These are phyloP conservation scores for Agrilus mali DNA, from an alignment of 2,888 invertebrate genomes.

Conservation along the genomic window DNA sequence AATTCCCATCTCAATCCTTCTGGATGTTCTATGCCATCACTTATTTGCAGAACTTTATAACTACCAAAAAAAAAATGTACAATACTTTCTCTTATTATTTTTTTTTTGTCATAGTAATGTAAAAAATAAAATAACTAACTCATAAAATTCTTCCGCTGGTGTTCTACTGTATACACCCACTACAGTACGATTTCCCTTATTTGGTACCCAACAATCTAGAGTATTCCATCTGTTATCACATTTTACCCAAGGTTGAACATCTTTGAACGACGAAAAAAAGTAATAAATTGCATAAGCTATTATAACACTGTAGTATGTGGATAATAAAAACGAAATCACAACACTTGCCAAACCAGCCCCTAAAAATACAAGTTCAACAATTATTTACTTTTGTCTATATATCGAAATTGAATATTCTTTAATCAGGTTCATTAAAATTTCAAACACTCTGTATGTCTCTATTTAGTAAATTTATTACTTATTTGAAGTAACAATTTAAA, in stretches of 20 bases:
- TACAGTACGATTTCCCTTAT: slow-evolving; percentile 40
- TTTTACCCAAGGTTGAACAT: slow-evolving; percentile 79
- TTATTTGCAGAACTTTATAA: slow-evolving; percentile 74
- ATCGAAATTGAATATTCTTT: background rate
- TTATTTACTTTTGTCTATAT: background rate
- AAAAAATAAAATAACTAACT: slow-evolving; percentile 46
- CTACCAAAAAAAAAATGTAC: slow-evolving; percentile 39
- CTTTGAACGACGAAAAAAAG: slow-evolving; percentile 80
- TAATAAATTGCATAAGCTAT: slow-evolving; percentile 91
- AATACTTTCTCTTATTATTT: background rate
- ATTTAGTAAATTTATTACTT: no score
- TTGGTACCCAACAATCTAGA: slow-evolving; percentile 67
- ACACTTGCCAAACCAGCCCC: slow-evolving; percentile 90
- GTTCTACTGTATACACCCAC: slow-evolving; percentile 61
- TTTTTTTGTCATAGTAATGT: background rate
- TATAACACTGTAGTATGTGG: slow-evolving; percentile 91
- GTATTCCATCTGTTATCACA: slow-evolving; percentile 84
- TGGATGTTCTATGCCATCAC: slow-evolving; percentile 69
- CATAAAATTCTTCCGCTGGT: slow-evolving; percentile 85
- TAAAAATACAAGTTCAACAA: slow-evolving; percentile 33
- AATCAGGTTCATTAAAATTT: no score
- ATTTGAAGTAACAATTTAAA: background rate
- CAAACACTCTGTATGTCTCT: no score
- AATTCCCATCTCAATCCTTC: slow-evolving; percentile 79
- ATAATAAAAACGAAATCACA: slow-evolving; percentile 87